Evolutionary conservation across 2,888 invertebrate genomes (phyloP).

Genomic region (Amaurobius ferox): DNA sequence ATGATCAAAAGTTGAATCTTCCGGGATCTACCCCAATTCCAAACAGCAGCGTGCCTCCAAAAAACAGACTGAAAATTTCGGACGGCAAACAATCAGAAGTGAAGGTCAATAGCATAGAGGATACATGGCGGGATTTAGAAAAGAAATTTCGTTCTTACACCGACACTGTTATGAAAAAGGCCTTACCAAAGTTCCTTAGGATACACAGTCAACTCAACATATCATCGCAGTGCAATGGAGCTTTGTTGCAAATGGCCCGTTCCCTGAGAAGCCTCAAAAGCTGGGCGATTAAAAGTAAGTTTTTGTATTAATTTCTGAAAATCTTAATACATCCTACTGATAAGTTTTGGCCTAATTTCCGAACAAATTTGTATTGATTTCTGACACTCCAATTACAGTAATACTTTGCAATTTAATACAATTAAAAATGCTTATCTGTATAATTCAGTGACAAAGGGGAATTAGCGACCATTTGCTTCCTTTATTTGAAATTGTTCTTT

Average conservation of each 20-base stretch:
- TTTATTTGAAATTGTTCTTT: too few species aligned
- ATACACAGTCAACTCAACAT: constrained; percentile 56
- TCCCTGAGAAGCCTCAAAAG: constrained; percentile 59
- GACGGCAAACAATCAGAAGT: not conserved
- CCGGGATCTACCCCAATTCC: not conserved
- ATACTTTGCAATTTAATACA: too few species aligned
- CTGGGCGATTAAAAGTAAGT: constrained; percentile 69
- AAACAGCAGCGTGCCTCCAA: not conserved
- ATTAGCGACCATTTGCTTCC: too few species aligned
- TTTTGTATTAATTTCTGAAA: too few species aligned
- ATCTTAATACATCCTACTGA: too few species aligned
- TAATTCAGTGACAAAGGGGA: too few species aligned
- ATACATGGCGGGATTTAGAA: constrained; percentile 55
- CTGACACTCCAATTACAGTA: too few species aligned
- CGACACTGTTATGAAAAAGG: constrained; percentile 57
- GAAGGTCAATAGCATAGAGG: constrained; percentile 34
- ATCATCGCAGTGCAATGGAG: constrained; percentile 46
- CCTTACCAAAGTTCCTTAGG: constrained; percentile 43
- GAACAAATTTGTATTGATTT: too few species aligned
- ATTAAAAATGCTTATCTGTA: too few species aligned
- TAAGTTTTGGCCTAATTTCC: too few species aligned
- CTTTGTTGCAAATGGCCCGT: constrained; percentile 35
- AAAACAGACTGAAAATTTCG: not conserved
- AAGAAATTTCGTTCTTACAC: constrained; percentile 39
- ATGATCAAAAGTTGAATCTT: not conserved